These are phyloP conservation scores for Drosophila nigromelanica DNA, from an alignment of 1,140 invertebrate species.

Conservation along the genomic window DNA sequence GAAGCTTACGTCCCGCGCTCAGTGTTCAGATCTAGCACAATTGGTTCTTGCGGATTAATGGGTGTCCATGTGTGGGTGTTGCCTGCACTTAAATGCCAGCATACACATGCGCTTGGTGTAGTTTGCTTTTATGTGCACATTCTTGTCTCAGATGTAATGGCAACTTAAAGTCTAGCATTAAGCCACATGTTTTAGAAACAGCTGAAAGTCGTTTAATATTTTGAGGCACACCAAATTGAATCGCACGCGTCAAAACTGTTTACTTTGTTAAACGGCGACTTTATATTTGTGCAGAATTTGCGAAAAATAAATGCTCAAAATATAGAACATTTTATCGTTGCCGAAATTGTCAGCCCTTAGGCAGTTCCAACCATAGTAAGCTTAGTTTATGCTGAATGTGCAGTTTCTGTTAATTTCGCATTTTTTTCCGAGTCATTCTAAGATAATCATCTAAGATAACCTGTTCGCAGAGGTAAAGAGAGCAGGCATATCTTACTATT, in stretches of 20 bases:
- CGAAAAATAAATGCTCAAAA: slow-evolving; percentile 22
- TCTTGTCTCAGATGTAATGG: slow-evolving; percentile 6
- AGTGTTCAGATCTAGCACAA: neutral
- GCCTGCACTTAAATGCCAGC: slow-evolving; percentile 39
- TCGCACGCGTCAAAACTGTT: neutral
- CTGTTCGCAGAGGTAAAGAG: neutral
- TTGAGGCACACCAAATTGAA: neutral
- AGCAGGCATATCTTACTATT: neutral
- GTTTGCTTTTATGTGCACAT: slow-evolving; percentile 39
- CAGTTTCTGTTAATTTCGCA: neutral
- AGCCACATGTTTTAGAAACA: neutral
- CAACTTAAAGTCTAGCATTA: slow-evolving; percentile 8
- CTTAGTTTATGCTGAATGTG: slow-evolving; percentile 25
- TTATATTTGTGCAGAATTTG: slow-evolving; percentile 33
- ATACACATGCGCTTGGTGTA: slow-evolving; percentile 31
- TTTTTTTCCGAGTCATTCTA: neutral
- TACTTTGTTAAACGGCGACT: slow-evolving; percentile 22
- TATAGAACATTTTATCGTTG: neutral
- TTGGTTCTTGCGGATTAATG: slow-evolving; percentile 31
- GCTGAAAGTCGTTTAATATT: neutral
- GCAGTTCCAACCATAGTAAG: neutral
- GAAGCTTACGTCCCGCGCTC: slow-evolving; percentile 13
- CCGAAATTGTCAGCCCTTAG: slow-evolving; percentile 25
- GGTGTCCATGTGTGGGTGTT: slow-evolving; percentile 22
- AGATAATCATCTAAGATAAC: neutral